Evolutionary conservation across 2,797 vertebrate species (phyloP).

Genomic region (Cossypha polioptera): DNA sequence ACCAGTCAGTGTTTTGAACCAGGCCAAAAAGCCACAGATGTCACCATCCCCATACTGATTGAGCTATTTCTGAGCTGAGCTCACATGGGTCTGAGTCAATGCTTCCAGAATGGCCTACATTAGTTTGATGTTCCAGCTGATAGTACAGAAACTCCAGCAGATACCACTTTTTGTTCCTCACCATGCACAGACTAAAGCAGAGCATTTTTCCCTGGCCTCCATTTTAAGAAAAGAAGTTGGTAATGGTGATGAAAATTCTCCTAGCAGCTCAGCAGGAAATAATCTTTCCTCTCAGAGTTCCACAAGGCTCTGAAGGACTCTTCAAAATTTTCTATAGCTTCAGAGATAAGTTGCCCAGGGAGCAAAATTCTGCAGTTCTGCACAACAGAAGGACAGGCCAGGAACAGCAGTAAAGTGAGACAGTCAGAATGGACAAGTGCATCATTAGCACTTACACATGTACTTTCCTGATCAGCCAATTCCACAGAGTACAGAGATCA

Average conservation of each 20-base stretch:
- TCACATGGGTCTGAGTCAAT: background rate
- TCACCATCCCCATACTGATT: background rate
- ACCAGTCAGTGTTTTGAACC: background rate
- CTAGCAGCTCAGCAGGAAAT: conserved; percentile 18
- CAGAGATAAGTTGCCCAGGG: background rate
- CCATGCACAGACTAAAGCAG: background rate
- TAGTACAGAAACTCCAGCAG: background rate
- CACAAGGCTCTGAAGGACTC: conserved; percentile 15
- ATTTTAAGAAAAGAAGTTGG: background rate
- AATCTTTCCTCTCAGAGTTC: conserved; percentile 11
- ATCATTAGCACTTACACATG: background rate
- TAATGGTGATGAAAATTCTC: conserved; percentile 20
- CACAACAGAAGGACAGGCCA: background rate
- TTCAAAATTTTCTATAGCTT: conserved; percentile 16
- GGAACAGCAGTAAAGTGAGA: background rate
- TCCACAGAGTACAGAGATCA: background rate
- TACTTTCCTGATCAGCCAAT: background rate
- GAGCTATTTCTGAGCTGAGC: background rate
- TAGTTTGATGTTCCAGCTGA: background rate
- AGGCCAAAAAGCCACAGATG: background rate
- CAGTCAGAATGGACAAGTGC: background rate
- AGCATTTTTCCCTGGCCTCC: background rate
- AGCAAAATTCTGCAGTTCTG: background rate
- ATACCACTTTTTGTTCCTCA: background rate
- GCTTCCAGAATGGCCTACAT: background rate